phyloP scores from a whole-genome alignment of 2,797 vertebrate genomes.

The Myotis planiceps region DNA sequence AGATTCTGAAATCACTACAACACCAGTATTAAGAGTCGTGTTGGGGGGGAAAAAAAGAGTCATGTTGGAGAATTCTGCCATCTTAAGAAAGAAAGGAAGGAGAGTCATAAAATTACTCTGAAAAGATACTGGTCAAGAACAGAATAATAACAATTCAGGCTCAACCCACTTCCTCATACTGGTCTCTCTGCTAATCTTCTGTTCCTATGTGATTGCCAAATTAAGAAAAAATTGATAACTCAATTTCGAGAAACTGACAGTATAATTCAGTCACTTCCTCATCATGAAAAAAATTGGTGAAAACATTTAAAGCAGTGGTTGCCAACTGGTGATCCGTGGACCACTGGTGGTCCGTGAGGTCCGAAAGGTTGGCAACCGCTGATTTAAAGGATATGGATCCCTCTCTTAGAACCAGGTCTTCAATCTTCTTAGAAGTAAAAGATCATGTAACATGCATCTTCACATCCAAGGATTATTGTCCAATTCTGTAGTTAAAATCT shows the following conservation, averaged over 20 bases:
- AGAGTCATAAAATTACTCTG: constrained; percentile 34
- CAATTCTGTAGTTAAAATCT: neutral
- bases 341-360: too few species aligned
- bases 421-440: constrained; percentile 33
- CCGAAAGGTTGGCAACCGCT: too few species aligned
- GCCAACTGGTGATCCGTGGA: too few species aligned
- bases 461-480: neutral
- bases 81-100: neutral
- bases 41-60: neutral
- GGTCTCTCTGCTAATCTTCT: neutral
- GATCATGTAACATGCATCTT: neutral
- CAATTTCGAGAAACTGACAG: neutral
- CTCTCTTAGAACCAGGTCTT: constrained; percentile 20
- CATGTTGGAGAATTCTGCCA: neutral
- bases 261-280: neutral
- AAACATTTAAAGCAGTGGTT: too few species aligned
- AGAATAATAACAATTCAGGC: neutral
- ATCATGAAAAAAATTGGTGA: neutral
- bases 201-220: neutral
- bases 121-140: neutral
- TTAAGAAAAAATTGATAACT: neutral
- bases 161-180: neutral
- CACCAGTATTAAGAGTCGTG: neutral
- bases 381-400: neutral
- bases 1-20: constrained; percentile 20